These are phyloP conservation scores for Cordylochernes scorpioides DNA, from an alignment of 2,888 invertebrate species.

Conservation along the genomic window DNA sequence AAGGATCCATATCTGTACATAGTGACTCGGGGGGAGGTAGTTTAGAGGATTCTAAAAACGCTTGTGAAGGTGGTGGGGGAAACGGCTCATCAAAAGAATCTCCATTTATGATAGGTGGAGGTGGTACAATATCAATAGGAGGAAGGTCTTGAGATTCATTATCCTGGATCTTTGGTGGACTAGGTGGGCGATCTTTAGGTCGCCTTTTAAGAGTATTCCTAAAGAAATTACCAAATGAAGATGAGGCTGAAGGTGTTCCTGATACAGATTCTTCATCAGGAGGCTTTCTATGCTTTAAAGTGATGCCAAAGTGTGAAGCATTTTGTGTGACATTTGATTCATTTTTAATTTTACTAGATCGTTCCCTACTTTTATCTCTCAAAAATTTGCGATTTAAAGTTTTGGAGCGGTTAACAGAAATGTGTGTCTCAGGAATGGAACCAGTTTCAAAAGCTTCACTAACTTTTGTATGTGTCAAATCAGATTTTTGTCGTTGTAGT, in stretches of 20 bases:
- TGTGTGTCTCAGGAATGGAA: conserved; percentile 10
- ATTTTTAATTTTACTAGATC: conserved; percentile 3
- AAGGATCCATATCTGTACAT: conserved; percentile 2
- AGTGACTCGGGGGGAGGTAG: conserved; percentile 1
- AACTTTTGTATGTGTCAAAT: conserved; percentile 18
- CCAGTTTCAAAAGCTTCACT: conserved; percentile 13
- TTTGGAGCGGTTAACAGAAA: conserved; percentile 8
- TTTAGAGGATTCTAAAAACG: background rate
- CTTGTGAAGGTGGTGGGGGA: background rate
- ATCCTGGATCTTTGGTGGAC: no score
- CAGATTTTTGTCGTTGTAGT: conserved; percentile 17
- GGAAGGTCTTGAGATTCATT: no score
- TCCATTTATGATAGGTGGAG: no score
- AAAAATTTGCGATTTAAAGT: conserved; percentile 5
- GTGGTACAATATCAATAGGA: no score
- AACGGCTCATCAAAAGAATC: no score
- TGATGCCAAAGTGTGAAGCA: conserved; percentile 8
- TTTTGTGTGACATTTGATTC: conserved; percentile 7
- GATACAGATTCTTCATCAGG: conserved; percentile 8
- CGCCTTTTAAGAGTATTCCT: conserved; percentile 10
- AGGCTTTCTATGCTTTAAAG: conserved; percentile 30
- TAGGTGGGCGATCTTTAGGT: conserved; percentile 15
- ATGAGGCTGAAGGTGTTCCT: conserved; percentile 7
- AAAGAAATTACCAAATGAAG: conserved; percentile 10
- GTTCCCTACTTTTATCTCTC: conserved; percentile 8